Evolutionary conservation across 2,797 vertebrate species (phyloP), one percentile per base, ranked within the genome.

Genomic region (Phoeniculus purpureus): DNA sequence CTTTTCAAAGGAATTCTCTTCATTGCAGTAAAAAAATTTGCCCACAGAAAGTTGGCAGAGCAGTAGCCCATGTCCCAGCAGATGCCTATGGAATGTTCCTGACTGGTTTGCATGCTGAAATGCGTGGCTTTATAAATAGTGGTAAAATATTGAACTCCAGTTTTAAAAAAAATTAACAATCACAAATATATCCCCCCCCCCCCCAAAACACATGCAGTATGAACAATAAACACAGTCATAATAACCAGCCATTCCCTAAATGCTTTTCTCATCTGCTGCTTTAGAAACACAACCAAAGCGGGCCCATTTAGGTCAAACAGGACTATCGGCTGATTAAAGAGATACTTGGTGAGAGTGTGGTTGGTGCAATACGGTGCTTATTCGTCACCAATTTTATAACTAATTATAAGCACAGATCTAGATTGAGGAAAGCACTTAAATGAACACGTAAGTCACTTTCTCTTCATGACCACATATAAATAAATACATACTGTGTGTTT

Each of bases 1-100:
- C 51, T 90, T 96, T 96, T 93, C 95, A 95, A 92, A 96, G 83
- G 86, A 97, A 97, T 97, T 97, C 93, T 97, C 90, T 96, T 95
- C 91, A 95, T 77, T 94, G 80, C 92, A 85, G 59, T 66, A 87
- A 90, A 92, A 90, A 92, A 95, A 64, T 60, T 40, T 95, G 64
- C 73, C 93, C 93, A 90, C 95, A 97, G 71, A 95, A 93, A 95
- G 87, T 55, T 97, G 96, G 96, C 95, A 89, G 79, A 61, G 77
- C 82, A 84, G 51, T 76, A 92, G 74, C 66, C 94, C 82, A 76
- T 85, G 84, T 85, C 89, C 94, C 51, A 95, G 72, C 68, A 94
- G 91, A 97, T 95, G 67, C 80, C 85, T 89, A 94, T 96, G 96
- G 94, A 97, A 97, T 95, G 87, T 93, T 95, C 82, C 71, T 89